A percentile compares a stretch with the other conserved stretches of the same genome.
phyloP scores from a whole-genome alignment of 1,140 invertebrate species.

The Bombus breviceps region DNA sequence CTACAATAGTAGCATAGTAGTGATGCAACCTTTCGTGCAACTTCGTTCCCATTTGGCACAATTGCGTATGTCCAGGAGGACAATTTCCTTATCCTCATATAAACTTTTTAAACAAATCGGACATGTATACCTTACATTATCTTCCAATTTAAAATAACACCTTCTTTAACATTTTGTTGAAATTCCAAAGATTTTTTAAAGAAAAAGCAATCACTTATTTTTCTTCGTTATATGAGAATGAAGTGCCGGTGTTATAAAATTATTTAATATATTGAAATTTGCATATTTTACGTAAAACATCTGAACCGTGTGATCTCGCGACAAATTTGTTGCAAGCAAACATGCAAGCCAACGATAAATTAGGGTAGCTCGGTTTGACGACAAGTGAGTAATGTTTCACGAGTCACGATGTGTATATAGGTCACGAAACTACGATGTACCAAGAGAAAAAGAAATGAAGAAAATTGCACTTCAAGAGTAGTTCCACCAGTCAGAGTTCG shows the following conservation, averaged over 20 bases:
- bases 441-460: not conserved
- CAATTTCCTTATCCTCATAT: not conserved
- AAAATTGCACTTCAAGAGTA: not conserved
- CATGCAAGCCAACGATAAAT: slow-evolving; percentile 11
- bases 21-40: not conserved
- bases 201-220: not conserved
- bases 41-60: too few relatives aligned
- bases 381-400: slow-evolving; percentile 1
- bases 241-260: not conserved
- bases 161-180: not conserved
- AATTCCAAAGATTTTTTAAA: not conserved
- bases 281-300: too few relatives aligned
- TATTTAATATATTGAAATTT: too few relatives aligned
- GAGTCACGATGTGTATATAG: not conserved
- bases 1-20: not conserved
- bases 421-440: not conserved
- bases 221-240: not conserved
- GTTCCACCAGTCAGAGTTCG: not conserved
- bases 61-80: too few relatives aligned
- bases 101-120: not conserved
- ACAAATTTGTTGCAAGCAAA: slow-evolving; percentile 1
- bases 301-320: not conserved
- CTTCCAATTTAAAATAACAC: not conserved
- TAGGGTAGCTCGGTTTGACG: not conserved
- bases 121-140: not conserved